Base-by-base conservation (phyloP, 2,113 vertebrate genomes). In the Aramus guarauna region DNA sequence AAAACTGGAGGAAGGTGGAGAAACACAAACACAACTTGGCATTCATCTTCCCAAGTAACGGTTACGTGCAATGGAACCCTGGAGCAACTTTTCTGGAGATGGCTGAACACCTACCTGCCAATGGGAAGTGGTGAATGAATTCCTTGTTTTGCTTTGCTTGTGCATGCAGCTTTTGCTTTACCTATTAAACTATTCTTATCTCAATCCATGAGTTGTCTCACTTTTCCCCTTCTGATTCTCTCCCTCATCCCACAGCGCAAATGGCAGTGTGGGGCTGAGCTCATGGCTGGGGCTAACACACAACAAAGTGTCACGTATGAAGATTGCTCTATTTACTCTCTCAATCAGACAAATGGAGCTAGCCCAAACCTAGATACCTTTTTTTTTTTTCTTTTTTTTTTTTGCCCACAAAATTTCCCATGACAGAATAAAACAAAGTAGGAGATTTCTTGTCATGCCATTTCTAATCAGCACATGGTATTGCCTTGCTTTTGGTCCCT, bases 11-110 rank as follows among this genome's bases (percentile, higher is more conserved):
- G 22, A 39, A 59, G 27, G 52, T 26, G 27, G 27, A 53, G 52
- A 53, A 53, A 53, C 52, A 53, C 14, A 53, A 53, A 53, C 52
- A 29, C 9, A 15, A 53, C 52, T 27, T 53, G 6, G 11, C 0
- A 2, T 68, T 52, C 78, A 12, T 62, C 34, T 50, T 90, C 12
- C 34, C 36, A 19, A 71, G 15, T 23, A 47, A 66, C 2, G 1
- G 0, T 3, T n/a, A 32, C 0, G 5, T 1, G 1, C 19, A 22
- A 43, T 3, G 20, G 15, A 86, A 8, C 30, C 41, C 12, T 6
- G 11, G 43, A 43, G 13, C 43, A 43, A 15, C 56, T 67, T 34
- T 88, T 18, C 48, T n/a, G 26, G 9, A 75, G 23, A 34, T 48
- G 23, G 14, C 15, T 45, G 45, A 69, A 47, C 22, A 47, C 26